These are phyloP conservation scores for Neotoma lepida DNA, from an alignment of 2,113 vertebrate genomes.

Conservation along the genomic window DNA sequence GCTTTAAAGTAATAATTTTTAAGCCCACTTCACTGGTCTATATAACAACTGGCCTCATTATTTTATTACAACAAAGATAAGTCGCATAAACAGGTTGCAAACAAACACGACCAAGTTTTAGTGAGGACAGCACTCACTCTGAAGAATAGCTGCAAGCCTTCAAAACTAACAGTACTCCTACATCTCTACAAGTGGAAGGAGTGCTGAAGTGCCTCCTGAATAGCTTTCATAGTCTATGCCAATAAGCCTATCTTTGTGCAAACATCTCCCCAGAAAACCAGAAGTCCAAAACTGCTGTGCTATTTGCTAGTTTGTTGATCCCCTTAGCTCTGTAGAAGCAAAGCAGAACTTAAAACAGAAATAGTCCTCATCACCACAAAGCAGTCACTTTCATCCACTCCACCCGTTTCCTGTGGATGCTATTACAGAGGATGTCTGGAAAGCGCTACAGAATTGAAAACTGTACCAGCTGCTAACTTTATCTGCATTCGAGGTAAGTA, in stretches of 20 bases:
- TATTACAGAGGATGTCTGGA: background rate
- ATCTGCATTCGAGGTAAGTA: constrained; percentile 19
- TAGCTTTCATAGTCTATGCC: background rate
- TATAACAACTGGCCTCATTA: background rate
- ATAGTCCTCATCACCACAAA: background rate
- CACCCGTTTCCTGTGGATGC: background rate
- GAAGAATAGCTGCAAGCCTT: background rate
- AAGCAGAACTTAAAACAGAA: background rate
- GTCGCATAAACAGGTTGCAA: background rate
- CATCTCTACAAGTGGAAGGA: background rate
- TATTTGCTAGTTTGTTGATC: background rate
- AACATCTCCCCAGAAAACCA: background rate
- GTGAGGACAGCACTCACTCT: background rate
- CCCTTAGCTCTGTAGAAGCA: background rate
- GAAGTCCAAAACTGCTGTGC: constrained; percentile 23
- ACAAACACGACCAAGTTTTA: background rate
- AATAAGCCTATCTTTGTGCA: background rate
- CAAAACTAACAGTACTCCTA: background rate
- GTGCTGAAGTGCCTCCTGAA: background rate
- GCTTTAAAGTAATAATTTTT: background rate
- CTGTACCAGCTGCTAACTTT: background rate
- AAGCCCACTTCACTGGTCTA: background rate
- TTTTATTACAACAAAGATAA: constrained; percentile 34
- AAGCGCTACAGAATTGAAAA: background rate
- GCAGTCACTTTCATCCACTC: background rate